These are phyloP conservation scores for Papilio xuthus DNA, from an alignment of 1,140 invertebrate species.

Conservation along the genomic window DNA sequence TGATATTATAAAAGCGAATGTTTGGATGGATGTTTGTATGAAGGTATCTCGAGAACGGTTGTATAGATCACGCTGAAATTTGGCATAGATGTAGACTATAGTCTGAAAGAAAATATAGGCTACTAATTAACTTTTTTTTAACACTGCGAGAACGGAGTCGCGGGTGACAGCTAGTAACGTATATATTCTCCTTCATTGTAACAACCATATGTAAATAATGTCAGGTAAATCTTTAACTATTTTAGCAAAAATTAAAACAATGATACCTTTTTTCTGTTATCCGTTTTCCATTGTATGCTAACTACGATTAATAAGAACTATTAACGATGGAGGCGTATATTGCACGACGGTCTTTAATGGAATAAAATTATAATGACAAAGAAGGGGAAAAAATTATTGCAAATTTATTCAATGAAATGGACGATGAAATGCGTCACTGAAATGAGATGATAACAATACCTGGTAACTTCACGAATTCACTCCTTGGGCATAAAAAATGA, in stretches of 20 bases:
- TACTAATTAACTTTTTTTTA: too few species aligned
- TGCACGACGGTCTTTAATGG: background rate
- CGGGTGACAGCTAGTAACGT: too few species aligned
- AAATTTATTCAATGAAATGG: conserved; percentile 19
- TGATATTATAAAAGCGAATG: too few species aligned
- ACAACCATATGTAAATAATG: too few species aligned
- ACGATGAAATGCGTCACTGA: conserved; percentile 1
- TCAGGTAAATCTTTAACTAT: too few species aligned
- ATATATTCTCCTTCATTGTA: too few species aligned
- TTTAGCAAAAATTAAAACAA: background rate
- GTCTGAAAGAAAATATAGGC: too few species aligned
- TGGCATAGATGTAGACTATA: too few species aligned
- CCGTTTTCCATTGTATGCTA: background rate
- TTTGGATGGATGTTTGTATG: too few species aligned
- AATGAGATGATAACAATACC: background rate
- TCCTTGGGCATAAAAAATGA: background rate
- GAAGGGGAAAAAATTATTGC: conserved; percentile 9
- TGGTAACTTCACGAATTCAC: background rate
- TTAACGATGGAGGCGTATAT: background rate
- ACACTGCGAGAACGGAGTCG: too few species aligned
- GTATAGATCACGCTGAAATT: too few species aligned
- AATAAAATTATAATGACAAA: conserved; percentile 28
- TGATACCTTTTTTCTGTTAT: background rate
- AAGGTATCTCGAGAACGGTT: too few species aligned
- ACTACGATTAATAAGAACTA: background rate